Evolutionary conservation across 1,140 invertebrate genomes (phyloP).

Genomic region (Armadillidium nasatum): DNA sequence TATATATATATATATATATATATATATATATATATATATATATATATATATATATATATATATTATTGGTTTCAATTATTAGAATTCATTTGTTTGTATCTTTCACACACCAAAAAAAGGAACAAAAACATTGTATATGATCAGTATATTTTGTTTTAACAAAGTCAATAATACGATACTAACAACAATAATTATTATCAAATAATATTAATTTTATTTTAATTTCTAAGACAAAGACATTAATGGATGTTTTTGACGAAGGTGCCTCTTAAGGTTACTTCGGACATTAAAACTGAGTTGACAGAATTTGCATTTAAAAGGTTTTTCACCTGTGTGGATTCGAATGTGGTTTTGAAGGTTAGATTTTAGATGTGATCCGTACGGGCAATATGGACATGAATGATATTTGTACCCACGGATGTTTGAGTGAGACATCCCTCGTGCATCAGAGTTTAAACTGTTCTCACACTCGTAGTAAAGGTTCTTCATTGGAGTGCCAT

Average conservation of each 20-base stretch:
- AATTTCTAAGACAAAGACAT: no score
- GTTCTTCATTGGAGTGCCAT: background rate
- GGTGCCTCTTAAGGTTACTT: slow-evolving; percentile 32
- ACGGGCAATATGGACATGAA: slow-evolving; percentile 25
- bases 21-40: slow-evolving; percentile 17
- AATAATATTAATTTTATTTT: no score
- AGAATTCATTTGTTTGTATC: no score
- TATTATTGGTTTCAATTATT: background rate
- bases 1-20: background rate
- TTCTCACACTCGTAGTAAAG: background rate
- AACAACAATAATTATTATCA: no score
- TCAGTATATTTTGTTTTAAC: no score
- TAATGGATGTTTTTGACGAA: slow-evolving; percentile 29
- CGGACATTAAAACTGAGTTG: slow-evolving; percentile 26
- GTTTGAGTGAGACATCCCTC: no score
- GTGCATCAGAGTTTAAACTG: no score
- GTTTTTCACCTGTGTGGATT: no score
- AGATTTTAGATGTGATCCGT: slow-evolving; percentile 21
- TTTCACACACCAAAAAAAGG: no score
- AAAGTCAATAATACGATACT: no score
- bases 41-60: slow-evolving; percentile 2
- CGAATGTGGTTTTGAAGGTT: slow-evolving; percentile 30
- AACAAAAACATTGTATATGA: no score
- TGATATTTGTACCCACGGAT: slow-evolving; percentile 17
- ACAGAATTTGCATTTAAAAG: slow-evolving; percentile 88